Conservation (phyloP, 2,113 vertebrate genomes). For the Salvelinus alpinus region DNA sequence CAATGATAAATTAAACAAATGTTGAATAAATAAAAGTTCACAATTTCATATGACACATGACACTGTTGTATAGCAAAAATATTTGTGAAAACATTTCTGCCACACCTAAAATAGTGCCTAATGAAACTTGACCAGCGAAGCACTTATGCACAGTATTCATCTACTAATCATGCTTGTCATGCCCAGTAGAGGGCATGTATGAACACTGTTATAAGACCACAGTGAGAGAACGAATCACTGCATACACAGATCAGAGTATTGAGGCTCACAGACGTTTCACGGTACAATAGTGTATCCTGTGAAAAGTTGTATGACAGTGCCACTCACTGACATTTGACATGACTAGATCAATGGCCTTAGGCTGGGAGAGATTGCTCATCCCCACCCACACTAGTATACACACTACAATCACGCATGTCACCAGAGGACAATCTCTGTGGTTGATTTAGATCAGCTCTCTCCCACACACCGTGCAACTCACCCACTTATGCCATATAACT, state of each 20-base stretch:
- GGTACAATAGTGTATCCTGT: too few relatives aligned
- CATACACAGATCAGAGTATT: neutral
- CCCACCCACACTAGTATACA: neutral
- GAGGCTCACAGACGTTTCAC: neutral
- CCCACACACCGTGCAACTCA: too few relatives aligned
- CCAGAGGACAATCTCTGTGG: neutral
- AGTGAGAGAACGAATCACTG: neutral
- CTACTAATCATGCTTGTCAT: neutral
- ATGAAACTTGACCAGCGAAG: neutral
- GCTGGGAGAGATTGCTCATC: neutral
- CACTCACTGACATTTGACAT: neutral
- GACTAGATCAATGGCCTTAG: too few relatives aligned
- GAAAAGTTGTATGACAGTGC: neutral
- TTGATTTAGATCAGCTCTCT: neutral
- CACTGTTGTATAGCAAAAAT: neutral
- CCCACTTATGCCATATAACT: too few relatives aligned
- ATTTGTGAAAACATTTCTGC: neutral
- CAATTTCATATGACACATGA: neutral
- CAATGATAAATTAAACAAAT: neutral
- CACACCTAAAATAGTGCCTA: neutral
- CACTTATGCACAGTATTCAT: neutral
- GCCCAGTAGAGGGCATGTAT: constrained; percentile 53
- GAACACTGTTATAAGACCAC: constrained; percentile 23
- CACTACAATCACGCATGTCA: neutral
- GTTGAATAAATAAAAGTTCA: neutral